phyloP scores from a whole-genome alignment of 2,113 vertebrate species.

The Agapornis roseicollis region DNA sequence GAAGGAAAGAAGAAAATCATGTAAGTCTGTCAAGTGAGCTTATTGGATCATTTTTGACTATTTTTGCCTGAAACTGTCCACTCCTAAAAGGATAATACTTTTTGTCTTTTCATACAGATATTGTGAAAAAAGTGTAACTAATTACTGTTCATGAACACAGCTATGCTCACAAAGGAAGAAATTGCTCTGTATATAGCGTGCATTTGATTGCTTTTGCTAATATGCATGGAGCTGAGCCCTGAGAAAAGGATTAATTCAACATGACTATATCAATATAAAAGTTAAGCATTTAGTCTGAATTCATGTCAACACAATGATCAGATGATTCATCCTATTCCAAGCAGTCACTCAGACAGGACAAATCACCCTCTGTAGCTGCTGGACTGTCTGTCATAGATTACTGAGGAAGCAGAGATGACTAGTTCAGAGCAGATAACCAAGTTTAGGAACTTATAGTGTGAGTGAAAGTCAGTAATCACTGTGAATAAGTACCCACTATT shows the following conservation, averaged over 20 bases:
- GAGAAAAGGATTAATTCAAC: neutral
- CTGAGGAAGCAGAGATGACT: neutral
- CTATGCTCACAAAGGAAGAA: neutral
- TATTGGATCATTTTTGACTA: neutral
- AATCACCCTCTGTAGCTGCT: neutral
- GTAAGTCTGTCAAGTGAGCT: neutral
- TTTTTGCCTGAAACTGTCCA: neutral
- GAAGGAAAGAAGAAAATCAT: accelerated
- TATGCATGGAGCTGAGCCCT: neutral
- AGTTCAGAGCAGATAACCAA: neutral
- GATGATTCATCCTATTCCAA: neutral
- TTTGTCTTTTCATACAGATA: neutral
- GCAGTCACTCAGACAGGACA: neutral
- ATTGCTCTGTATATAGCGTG: neutral
- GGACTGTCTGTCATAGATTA: neutral
- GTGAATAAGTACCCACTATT: neutral
- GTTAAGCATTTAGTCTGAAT: neutral
- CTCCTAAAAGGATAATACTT: neutral
- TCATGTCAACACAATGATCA: neutral
- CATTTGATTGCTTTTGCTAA: neutral
- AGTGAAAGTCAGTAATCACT: neutral
- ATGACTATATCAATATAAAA: neutral
- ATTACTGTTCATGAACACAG: neutral
- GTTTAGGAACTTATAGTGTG: neutral
- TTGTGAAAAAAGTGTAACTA: neutral